phyloP scores from a whole-genome alignment of 30 jellyfish, hydroid and myxozoan genomes.

The Cassiopea xamachana region DNA sequence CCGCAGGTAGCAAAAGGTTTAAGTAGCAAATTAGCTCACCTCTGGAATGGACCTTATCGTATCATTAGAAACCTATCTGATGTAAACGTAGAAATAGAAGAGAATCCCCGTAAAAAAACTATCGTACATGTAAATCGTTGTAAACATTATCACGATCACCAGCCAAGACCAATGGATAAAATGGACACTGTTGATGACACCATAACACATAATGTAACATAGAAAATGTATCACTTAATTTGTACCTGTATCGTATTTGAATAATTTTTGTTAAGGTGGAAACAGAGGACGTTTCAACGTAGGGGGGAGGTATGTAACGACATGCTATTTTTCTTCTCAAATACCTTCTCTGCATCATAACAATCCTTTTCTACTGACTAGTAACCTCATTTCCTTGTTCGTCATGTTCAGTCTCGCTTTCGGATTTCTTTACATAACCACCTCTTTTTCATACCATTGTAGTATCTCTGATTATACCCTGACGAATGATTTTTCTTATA shows the following conservation, averaged over 20 bases:
- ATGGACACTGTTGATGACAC: constrained; percentile 46
- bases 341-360: not conserved
- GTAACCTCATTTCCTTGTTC: not conserved
- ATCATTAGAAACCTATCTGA: constrained; percentile 47
- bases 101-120: constrained; percentile 38
- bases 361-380: not conserved
- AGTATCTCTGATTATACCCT: not conserved
- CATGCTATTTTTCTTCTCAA: not conserved
- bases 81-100: constrained; percentile 61
- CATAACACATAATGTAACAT: constrained; percentile 6
- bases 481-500: not conserved
- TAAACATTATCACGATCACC: constrained; percentile 50
- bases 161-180: constrained; percentile 58
- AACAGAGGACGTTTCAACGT: constrained; percentile 48
- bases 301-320: constrained; percentile 42
- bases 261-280: not conserved
- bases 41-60: constrained; percentile 72
- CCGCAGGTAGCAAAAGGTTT: constrained; percentile 58
- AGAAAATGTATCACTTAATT: not conserved
- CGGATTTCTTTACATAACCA: not conserved
- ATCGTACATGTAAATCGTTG: constrained; percentile 62
- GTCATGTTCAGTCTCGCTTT: not conserved
- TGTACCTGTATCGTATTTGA: not conserved
- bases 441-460: not conserved
- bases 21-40: constrained; percentile 51